Evolutionary conservation across 1,140 invertebrate genomes (phyloP), one percentile per base, ranked within the genome.

Genomic region (Diuraphis noxia): DNA sequence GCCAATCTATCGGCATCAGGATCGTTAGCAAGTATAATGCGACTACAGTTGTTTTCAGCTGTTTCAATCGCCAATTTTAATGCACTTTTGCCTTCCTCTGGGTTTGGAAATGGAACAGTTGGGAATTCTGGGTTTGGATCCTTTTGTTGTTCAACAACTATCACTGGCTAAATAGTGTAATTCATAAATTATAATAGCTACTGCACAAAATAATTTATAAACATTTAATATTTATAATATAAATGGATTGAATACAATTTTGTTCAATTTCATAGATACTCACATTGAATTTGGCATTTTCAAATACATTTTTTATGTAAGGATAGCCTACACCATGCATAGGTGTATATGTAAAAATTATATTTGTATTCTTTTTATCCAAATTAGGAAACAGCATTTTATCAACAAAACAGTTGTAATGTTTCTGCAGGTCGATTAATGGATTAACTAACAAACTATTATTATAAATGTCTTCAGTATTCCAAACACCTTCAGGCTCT

Each of bases 1-100:
- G 98, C 98, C 91, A 99, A 94, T 91, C 99, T 95, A 95, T 99
- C 99, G 17, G 99, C 98, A 94, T 99, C 99, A 23, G 99, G 99
- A 95, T 99, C 99, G 95, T 99, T 99, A 1, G 98, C 99, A 36
- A 99, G 94, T 93, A 99, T 98, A 2, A 99, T 94, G 3, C 94
- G 94, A 72, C 96, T 96, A 3, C 94, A 94, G 92, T 96, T 95
- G 79, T 94, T 93, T 93, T 98, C 95, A 1, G 99, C 99, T 25
- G 97, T 96, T 94, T 96, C 95, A 92, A 99, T 96, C 38, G 98
- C 96, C 36, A 99, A 94, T 93, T 97, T 95, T 91, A 99, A 93
- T 86, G 98, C 97, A 93, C 97, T 97, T 93, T 97, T 97, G 19
- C 97, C 97, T 94, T 99, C 99, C 94, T 99, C 99, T 3, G 99